Percentiles rank a stretch among this genome's conserved stretches.
phyloP scores from a whole-genome alignment of 2,888 invertebrate genomes.

The Xestia xanthographa region DNA sequence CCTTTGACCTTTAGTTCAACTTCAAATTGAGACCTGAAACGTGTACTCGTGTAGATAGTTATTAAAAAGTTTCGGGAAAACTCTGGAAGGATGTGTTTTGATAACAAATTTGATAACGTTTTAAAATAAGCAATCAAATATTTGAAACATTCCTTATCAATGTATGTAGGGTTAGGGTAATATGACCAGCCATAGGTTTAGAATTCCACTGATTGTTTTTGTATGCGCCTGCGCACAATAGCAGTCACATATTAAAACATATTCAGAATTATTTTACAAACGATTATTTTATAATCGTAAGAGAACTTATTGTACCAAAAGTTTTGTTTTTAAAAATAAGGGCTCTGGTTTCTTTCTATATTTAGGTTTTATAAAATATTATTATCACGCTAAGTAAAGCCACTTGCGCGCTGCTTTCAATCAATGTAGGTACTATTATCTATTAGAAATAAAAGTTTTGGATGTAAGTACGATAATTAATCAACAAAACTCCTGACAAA shows the following conservation, averaged over 20 bases:
- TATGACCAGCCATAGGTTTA: slow-evolving; percentile 7
- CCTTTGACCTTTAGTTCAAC: background rate
- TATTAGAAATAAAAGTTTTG: too few relatives aligned
- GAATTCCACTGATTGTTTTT: slow-evolving; percentile 42
- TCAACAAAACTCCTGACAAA: too few relatives aligned
- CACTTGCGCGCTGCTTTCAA: background rate
- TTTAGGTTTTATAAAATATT: background rate
- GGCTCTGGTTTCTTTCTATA: background rate
- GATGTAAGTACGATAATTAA: too few relatives aligned
- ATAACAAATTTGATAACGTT: background rate
- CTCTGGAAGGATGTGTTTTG: background rate
- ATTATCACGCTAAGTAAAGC: background rate
- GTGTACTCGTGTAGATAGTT: too few relatives aligned
- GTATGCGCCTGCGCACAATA: slow-evolving; percentile 29
- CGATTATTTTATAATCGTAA: background rate
- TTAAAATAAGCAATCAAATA: background rate
- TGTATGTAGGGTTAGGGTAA: background rate
- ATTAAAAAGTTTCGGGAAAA: background rate
- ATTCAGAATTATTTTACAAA: background rate
- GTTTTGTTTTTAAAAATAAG: slow-evolving; percentile 21
- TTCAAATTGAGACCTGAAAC: background rate
- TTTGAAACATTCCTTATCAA: slow-evolving; percentile 27
- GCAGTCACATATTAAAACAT: slow-evolving; percentile 27
- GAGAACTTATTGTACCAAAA: slow-evolving; percentile 11
- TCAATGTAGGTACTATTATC: background rate